Percentiles rank a stretch among this genome's conserved stretches.
Conservation (phyloP, 1,140 invertebrate species). For the Pemphigus obesinymphae region DNA sequence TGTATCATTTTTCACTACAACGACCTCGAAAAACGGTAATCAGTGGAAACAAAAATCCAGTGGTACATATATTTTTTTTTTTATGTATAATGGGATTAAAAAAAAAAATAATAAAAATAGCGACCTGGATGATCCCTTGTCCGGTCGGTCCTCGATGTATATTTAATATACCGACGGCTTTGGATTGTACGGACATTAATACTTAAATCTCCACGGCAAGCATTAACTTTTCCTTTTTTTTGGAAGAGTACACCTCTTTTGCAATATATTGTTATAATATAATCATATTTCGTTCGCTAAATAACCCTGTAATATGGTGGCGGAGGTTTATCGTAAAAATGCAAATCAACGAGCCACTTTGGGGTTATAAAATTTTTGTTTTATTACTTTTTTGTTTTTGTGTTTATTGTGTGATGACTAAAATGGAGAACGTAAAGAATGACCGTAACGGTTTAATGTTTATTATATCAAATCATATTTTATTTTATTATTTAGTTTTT, state of each 20-base stretch:
- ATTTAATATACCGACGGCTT: constrained; percentile 38
- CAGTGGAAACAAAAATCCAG: constrained; percentile 24
- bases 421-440: background rate
- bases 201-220: constrained; percentile 34
- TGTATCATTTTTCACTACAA: constrained; percentile 20
- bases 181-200: constrained; percentile 32
- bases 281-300: constrained; percentile 28
- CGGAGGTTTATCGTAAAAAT: constrained; percentile 13
- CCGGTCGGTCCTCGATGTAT: constrained; percentile 27
- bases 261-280: constrained; percentile 1
- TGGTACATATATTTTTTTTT: constrained; percentile 36
- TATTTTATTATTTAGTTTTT: too few species aligned
- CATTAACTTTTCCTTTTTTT: constrained; percentile 40
- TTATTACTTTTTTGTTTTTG: background rate
- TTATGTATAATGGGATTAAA: constrained; percentile 6
- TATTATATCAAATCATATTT: too few species aligned
- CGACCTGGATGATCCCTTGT: constrained; percentile 35
- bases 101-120: constrained; percentile 15
- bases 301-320: constrained; percentile 20
- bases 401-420: background rate
- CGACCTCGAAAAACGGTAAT: constrained; percentile 22
- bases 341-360: constrained; percentile 4
- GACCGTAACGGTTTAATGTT: too few species aligned
- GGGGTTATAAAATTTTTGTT: background rate
- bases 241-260: constrained; percentile 23